These are phyloP conservation scores for Greenwoodochromis staneri DNA, from an alignment of 2,113 vertebrate species.

Conservation along the genomic window DNA sequence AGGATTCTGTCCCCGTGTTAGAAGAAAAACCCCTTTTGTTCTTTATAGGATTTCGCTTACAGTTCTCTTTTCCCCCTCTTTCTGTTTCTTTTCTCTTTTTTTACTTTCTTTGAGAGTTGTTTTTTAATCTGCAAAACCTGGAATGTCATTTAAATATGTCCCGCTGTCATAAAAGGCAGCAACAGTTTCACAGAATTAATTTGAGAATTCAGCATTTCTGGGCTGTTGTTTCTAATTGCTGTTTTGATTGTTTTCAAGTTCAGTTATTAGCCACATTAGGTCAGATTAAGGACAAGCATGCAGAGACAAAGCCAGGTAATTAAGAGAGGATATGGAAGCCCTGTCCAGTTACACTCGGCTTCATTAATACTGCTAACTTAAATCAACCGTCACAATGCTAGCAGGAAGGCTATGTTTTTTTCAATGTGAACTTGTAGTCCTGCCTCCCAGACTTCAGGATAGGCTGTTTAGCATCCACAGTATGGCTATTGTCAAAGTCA, in stretches of 20 bases:
- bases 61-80: background rate
- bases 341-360: slow-evolving; percentile 46
- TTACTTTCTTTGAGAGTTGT: background rate
- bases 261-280: slow-evolving; percentile 69
- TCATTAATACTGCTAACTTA: slow-evolving; percentile 63
- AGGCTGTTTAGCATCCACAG: slow-evolving; percentile 70
- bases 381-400: slow-evolving; percentile 61
- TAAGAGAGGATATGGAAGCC: slow-evolving; percentile 48
- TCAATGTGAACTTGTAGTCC: slow-evolving; percentile 71
- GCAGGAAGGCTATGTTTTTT: slow-evolving; percentile 59
- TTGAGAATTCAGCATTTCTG: slow-evolving; percentile 28
- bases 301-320: slow-evolving; percentile 63
- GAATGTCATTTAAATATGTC: background rate
- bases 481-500: slow-evolving; percentile 69
- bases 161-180: background rate
- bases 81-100: background rate
- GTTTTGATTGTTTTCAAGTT: slow-evolving; percentile 62
- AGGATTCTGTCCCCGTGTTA: background rate
- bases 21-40: background rate
- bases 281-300: slow-evolving; percentile 67
- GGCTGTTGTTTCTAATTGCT: slow-evolving; percentile 60
- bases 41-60: background rate
- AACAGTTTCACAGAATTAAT: slow-evolving; percentile 20
- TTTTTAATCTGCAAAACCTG: background rate
- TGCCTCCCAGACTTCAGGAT: slow-evolving; percentile 51